These are phyloP conservation scores for Sarcophilus harrisii DNA, from an alignment of 2,797 vertebrate species.

Conservation along the genomic window DNA sequence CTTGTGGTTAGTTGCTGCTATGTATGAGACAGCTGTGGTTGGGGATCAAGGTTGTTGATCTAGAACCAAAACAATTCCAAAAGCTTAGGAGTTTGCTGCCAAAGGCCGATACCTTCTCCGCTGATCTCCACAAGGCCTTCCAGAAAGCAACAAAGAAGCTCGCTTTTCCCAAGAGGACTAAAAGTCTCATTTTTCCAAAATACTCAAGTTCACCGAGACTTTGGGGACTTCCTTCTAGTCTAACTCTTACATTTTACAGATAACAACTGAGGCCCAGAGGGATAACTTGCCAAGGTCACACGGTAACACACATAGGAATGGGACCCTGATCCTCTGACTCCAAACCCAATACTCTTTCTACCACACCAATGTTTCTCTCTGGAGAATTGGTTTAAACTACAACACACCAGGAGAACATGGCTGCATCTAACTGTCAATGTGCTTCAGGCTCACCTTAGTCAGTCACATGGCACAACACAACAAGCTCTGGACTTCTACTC, in stretches of 20 bases:
- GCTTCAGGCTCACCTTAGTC: not conserved
- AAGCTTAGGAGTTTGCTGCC: not conserved
- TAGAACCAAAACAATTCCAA: not conserved
- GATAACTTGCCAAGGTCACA: not conserved
- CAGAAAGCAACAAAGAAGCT: not conserved
- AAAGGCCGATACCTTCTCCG: not conserved
- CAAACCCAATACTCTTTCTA: not conserved
- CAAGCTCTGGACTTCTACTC: not conserved
- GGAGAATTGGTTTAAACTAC: not conserved
- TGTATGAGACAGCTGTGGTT: slow-evolving; percentile 8
- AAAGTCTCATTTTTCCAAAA: not conserved
- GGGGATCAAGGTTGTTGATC: slow-evolving; percentile 13
- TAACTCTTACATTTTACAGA: not conserved
- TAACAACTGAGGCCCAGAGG: not conserved
- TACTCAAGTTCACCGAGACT: not conserved
- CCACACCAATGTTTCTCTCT: no score
- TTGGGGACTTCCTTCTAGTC: not conserved
- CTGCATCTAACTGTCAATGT: not conserved
- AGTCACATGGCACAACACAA: not conserved
- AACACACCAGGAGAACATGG: not conserved
- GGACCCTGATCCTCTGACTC: not conserved
- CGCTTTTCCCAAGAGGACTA: not conserved
- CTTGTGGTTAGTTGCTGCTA: slow-evolving; percentile 38
- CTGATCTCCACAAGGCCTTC: not conserved
- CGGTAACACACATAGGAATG: not conserved